Evolutionary conservation across 2,888 invertebrate genomes (phyloP).

Genomic region (Crocallis elinguaria): DNA sequence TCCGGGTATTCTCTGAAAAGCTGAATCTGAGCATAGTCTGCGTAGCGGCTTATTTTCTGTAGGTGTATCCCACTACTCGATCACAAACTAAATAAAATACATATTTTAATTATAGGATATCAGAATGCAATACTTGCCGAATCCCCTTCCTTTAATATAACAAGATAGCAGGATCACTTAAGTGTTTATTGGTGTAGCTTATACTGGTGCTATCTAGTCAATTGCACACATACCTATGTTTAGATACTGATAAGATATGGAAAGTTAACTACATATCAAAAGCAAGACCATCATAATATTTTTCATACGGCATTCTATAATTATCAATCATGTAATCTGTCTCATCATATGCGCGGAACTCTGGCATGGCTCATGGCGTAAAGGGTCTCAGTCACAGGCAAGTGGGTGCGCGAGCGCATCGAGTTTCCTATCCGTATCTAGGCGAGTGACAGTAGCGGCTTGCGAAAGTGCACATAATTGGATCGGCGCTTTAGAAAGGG

Average conservation of each 20-base stretch:
- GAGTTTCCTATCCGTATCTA: conserved; percentile 84
- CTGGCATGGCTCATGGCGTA: conserved; percentile 32
- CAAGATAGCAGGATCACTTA: neutral
- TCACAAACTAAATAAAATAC: too few relatives aligned
- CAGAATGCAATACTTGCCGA: too few relatives aligned
- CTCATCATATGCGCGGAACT: conserved; percentile 15
- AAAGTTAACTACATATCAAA: neutral
- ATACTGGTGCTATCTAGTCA: neutral
- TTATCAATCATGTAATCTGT: conserved; percentile 29
- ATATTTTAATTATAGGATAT: too few relatives aligned
- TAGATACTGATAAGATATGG: neutral
- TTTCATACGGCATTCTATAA: too few relatives aligned
- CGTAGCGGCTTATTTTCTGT: too few relatives aligned
- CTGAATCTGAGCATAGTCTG: too few relatives aligned
- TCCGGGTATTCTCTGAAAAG: too few relatives aligned
- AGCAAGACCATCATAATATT: neutral
- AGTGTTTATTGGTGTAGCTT: neutral
- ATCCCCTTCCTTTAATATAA: too few relatives aligned
- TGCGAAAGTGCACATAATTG: conserved; percentile 86
- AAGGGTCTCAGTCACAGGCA: conserved; percentile 54
- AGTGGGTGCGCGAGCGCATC: conserved; percentile 73
- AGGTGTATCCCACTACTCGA: too few relatives aligned
- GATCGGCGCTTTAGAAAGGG: conserved; percentile 84
- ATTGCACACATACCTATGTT: too few relatives aligned
- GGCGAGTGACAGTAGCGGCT: conserved; percentile 84